Percentiles rank a stretch among this genome's conserved stretches.
Conservation (phyloP, 2,888 invertebrate genomes). For the Oscheius sp. region DNA sequence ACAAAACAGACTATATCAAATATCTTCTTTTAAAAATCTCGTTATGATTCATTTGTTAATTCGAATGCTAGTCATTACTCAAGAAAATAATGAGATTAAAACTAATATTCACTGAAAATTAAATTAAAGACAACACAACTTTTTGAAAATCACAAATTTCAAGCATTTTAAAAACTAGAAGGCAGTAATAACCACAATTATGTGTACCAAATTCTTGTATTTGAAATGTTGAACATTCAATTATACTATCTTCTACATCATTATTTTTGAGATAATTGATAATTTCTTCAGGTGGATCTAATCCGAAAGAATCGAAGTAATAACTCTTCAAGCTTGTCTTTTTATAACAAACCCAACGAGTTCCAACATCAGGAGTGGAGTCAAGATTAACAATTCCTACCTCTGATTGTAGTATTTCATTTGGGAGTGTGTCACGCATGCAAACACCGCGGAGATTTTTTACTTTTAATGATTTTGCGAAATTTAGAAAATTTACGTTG, state of each 20-base stretch:
- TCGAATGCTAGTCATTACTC: conserved; percentile 22
- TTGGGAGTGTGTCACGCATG: conserved; percentile 19
- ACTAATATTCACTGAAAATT: conserved; percentile 22
- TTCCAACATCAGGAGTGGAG: not conserved
- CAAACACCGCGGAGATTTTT: too few species aligned
- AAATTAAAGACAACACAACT: conserved; percentile 26
- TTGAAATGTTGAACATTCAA: not conserved
- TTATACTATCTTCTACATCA: conserved; percentile 2
- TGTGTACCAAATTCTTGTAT: too few species aligned
- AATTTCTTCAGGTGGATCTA: conserved; percentile 26
- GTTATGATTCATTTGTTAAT: conserved; percentile 25
- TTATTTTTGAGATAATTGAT: conserved; percentile 20
- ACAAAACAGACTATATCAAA: conserved; percentile 19
- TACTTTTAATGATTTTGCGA: too few species aligned
- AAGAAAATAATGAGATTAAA: conserved; percentile 30
- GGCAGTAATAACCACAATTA: conserved; percentile 26
- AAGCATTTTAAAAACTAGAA: conserved; percentile 33
- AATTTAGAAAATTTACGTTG: too few species aligned
- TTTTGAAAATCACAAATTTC: too few species aligned
- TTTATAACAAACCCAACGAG: too few species aligned
- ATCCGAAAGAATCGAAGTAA: conserved; percentile 24
- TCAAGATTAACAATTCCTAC: conserved; percentile 15
- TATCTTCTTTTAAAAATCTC: conserved; percentile 29
- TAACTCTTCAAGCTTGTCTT: too few species aligned
- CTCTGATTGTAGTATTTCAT: not conserved